Base-by-base conservation (phyloP, 2,888 invertebrate species). In the Heliconius ethilla region DNA sequence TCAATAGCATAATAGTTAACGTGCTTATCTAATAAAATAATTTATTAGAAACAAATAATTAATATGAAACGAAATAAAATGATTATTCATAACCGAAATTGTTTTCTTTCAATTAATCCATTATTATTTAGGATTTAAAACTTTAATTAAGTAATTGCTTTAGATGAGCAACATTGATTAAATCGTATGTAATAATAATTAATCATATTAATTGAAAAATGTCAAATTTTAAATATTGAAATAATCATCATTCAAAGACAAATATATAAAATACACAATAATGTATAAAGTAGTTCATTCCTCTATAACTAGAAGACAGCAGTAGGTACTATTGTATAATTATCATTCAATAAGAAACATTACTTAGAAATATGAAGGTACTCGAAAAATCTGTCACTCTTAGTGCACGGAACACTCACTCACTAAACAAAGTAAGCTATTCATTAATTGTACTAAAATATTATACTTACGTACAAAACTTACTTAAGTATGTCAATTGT, bases 391-490 rank as follows among this genome's bases (percentile, higher is more conserved):
- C 73, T 75, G 75, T 72, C 79, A 79, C 77, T 79, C 76, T 33
- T 33, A 84, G 87, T 89, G 89, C 87, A 89, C 89, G 82, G 81
- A 87, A 87, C 89, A 88, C 91, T 90, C 88, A 89, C 89, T 63
- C 74, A 45, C 86, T 77, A 76, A 76, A 70, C 65, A 76, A 77
- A 78, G 74, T 81, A 78, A 81, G 77, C 79, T 82, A 88, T 86
- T 87, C 90, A 90, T 90, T 92, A 93, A 90, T 94, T 94, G 94
- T 94, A 94, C 94, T 94, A 92, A 93, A 91, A 92, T 93, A 94
- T 91, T 92, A 93, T 92, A 92, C 92, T 90, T 90, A 92, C 84
- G 82, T 85, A 89, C 87, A 89, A 40, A 90, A 90, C 89, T 86
- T 87, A 89, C 81, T 86, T 87, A 86, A 75, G 85, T 89, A 89